Evolutionary conservation across 1,140 invertebrate genomes (phyloP), one percentile per base, ranked within the genome.

Genomic region (Helicoverpa zea): DNA sequence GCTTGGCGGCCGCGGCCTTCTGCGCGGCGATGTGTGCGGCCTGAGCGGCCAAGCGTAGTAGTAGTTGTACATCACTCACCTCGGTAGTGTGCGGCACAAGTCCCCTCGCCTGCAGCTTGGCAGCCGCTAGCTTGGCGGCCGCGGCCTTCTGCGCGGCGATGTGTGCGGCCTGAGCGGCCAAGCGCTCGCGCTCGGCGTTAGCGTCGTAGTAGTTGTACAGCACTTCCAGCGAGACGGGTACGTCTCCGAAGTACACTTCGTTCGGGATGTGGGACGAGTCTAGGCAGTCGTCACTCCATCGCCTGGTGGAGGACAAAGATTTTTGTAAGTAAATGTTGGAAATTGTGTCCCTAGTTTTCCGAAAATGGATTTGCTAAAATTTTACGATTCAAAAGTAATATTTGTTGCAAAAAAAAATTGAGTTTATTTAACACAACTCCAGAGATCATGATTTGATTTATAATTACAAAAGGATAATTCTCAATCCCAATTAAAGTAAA

Each of bases 181-280:
- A 84, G 78, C 87, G 83, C 87, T 95, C 95, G 54, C 92, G 82
- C 85, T 95, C 95, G 0, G 94, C 92, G 83, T 95, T 91, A 9
- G 95, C 90, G 88, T 95, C 95, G 88, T 95, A 94, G 87, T 94
- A 95, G 89, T 95, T 95, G 89, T 91, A 91, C 52, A 95, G 87
- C 73, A 95, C 92, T 59, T 94, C 90, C 82, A 91, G 90, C 5
- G 95, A 90, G 52, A 95, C 95, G 7, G 94, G 94, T 70, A 95
- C 94, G 85, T 95, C 95, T 66, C 95, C 95, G 89, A 95, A 95
- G 90, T 95, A 95, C 35, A 95, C 94, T 83, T 95, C 95, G 88
- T 95, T 95, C 49, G 95, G 94, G 72, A 95, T 95, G 89, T 95
- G 93, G 23, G 93, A 93, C 51, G 95, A 95, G 84, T 95, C 95